A percentile compares a stretch with the other conserved stretches of the same genome.
Conservation (phyloP, 2,888 invertebrate genomes). For the Polia nebulosa region DNA sequence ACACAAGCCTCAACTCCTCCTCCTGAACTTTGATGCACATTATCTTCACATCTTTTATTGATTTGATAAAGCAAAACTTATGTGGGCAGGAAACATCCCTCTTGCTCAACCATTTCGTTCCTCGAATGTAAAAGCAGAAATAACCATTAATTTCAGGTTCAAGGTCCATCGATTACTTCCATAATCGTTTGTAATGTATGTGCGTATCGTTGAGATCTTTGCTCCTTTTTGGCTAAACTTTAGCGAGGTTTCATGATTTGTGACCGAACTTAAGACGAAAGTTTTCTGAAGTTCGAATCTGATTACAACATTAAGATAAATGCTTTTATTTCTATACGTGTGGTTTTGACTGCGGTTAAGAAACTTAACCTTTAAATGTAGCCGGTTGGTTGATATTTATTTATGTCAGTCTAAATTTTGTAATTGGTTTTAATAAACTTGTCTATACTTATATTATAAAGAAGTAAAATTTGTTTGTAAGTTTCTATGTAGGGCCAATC, state of each 20-base stretch:
- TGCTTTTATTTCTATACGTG: conserved; percentile 46
- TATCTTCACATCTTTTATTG: no score
- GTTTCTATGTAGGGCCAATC: no score
- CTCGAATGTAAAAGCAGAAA: conserved; percentile 1
- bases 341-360: conserved; percentile 28
- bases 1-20: no score
- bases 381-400: no score
- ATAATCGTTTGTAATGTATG: conserved; percentile 45
- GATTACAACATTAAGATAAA: conserved; percentile 49
- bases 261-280: conserved; percentile 40
- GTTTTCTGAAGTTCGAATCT: conserved; percentile 47
- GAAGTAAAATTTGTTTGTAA: no score
- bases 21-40: no score
- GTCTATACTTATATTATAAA: no score
- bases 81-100: no score
- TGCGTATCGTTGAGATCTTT: conserved; percentile 47
- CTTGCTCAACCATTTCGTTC: not conserved
- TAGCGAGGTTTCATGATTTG: conserved; percentile 47
- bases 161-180: conserved; percentile 46
- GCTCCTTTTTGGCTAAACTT: conserved; percentile 39
- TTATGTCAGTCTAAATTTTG: no score
- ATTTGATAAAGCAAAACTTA: no score
- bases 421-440: no score
- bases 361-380: not conserved
- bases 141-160: conserved; percentile 40